Conservation (phyloP, 2,113 vertebrate genomes). For the Nyctibius bracteatus region DNA sequence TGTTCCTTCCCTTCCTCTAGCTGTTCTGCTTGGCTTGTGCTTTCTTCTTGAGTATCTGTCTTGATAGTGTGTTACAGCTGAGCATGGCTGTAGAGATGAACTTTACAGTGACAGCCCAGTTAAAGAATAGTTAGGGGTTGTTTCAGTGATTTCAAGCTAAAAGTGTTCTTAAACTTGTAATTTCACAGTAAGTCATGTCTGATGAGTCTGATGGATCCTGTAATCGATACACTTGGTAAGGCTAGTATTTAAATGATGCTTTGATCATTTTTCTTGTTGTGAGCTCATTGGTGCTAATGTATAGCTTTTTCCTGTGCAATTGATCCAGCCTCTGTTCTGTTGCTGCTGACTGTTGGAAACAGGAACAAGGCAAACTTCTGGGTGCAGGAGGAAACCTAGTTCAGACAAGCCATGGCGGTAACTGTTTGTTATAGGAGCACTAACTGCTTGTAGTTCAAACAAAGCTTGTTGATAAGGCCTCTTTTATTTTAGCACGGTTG, state of each 20-base stretch:
- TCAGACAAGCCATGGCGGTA: background rate
- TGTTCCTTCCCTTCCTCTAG: background rate
- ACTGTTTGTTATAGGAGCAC: background rate
- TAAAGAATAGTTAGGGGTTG: background rate
- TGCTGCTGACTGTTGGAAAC: background rate
- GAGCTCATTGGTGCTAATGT: background rate
- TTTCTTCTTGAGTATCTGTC: background rate
- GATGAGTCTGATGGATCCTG: background rate
- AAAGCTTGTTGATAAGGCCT: slow-evolving; percentile 34
- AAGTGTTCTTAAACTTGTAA: background rate
- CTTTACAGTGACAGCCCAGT: background rate
- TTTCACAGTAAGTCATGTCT: background rate
- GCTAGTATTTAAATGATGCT: background rate
- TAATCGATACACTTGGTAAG: background rate
- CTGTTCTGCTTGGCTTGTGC: background rate
- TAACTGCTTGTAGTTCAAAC: background rate
- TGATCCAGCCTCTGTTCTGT: background rate
- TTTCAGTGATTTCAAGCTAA: background rate
- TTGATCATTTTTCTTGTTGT: background rate
- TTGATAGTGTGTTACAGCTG: background rate
- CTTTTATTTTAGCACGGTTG: slow-evolving; percentile 5
- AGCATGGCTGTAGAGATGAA: background rate
- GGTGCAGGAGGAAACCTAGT: background rate
- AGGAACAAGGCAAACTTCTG: background rate
- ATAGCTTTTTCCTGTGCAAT: background rate